These are phyloP conservation scores for Papilio xuthus DNA, from an alignment of 1,140 invertebrate species.

Conservation along the genomic window DNA sequence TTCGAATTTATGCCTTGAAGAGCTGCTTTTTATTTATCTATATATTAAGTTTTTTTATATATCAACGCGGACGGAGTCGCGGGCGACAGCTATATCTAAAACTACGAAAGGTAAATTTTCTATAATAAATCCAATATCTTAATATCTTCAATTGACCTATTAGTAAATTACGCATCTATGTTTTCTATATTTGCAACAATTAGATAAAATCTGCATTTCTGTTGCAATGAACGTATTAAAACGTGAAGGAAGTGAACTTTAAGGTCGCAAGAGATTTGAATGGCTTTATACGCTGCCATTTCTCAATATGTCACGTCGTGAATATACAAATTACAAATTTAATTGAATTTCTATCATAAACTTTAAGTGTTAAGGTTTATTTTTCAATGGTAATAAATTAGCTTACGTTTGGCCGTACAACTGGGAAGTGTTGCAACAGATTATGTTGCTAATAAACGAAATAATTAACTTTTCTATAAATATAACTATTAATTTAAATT, in stretches of 20 bases:
- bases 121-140: too few relatives aligned
- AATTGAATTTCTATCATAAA: not conserved
- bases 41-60: too few relatives aligned
- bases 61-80: too few relatives aligned
- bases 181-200: not conserved
- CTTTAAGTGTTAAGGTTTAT: not conserved
- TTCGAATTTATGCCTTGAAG: too few relatives aligned
- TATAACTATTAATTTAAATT: conserved; percentile 3
- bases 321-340: not conserved
- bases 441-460: not conserved
- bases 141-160: not conserved
- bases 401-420: not conserved
- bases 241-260: conserved; percentile 22
- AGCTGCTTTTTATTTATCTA: too few relatives aligned
- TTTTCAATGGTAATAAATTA: not conserved
- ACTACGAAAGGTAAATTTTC: too few relatives aligned
- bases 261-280: conserved; percentile 27
- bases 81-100: too few relatives aligned
- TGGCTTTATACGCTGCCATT: conserved; percentile 16
- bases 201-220: conserved; percentile 7
- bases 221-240: conserved; percentile 11
- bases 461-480: conserved; percentile 23
- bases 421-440: conserved; percentile 5
- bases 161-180: not conserved
- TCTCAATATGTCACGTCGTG: conserved; percentile 25